Evolutionary conservation across 1,140 invertebrate species (phyloP), one percentile per base, ranked within the genome.

Genomic region (Calliphora vicina): DNA sequence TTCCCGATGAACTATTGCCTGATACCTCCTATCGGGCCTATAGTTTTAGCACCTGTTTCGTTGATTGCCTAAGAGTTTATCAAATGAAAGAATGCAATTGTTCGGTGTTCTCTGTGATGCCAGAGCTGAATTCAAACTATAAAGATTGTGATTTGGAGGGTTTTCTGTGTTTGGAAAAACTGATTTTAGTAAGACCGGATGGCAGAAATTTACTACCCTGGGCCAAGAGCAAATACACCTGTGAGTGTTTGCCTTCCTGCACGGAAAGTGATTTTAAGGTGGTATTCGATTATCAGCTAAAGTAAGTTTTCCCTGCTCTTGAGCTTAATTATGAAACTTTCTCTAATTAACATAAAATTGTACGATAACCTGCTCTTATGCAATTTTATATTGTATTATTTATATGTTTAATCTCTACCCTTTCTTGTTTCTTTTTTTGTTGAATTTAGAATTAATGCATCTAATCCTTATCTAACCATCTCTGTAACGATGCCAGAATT

Each of bases 1-100:
- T 93, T 83, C 90, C 91, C 2, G 88, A 92, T 17, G 93, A 93
- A 86, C 71, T 85, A 2, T 87, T 88, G 13, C 83, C 88, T 13
- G 84, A 91, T 15, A 89, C 91, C n/a, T 85, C 91, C 0, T 92
- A 91, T 84, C 84, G 85, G 20, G 89, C 90, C 26, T 93, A 93
- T 80, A 93, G 92, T 82, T 93, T 92, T 83, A 92, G 91, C 45
- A 90, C 91, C 1, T 93, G 93, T 84, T 90, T 92, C 23, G 91
- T 91, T 1, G 91, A 93, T 57, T 93, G 93, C 84, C 85, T 92
- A 5, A 88, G 91, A 0, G n/a, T 81, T 1, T 74, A 85, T 20
- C 88, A 91, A 72, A 89, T 91, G 13, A 90, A 92, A 78, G 81
- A 91, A 3, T 93, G 93, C 83, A 91, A 91, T 73, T 93, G 93